These are phyloP conservation scores for Bradysia coprophila DNA, from an alignment of 1,140 invertebrate genomes.

Conservation along the genomic window DNA sequence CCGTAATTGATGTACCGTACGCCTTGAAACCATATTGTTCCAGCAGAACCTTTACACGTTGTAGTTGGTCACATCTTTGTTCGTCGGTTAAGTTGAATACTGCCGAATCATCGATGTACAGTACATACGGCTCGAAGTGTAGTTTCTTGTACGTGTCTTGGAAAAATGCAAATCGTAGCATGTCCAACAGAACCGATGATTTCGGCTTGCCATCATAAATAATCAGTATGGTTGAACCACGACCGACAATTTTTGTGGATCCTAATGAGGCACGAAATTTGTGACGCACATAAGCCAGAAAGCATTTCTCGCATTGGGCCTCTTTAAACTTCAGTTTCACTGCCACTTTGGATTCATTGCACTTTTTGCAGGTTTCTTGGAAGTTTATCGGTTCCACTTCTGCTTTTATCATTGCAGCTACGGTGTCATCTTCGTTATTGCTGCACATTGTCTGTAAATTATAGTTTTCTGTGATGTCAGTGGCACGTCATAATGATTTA, in stretches of 20 bases:
- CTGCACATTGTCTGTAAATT: no score
- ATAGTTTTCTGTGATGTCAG: no score
- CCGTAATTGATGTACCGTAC: background rate
- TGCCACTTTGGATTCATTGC: conserved; percentile 6
- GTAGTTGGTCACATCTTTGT: background rate
- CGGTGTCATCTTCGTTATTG: conserved; percentile 21
- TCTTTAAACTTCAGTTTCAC: conserved; percentile 16
- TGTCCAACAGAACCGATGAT: conserved; percentile 14
- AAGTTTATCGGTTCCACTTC: background rate
- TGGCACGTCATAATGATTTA: no score
- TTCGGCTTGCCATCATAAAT: conserved; percentile 13
- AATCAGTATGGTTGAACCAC: conserved; percentile 13
- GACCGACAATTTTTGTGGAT: conserved; percentile 14
- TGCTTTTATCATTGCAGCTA: no score
- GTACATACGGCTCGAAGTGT: conserved; percentile 12
- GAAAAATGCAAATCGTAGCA: conserved; percentile 15
- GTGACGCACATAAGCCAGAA: conserved; percentile 14
- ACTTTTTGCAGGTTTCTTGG: conserved; percentile 15
- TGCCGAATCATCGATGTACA: conserved; percentile 18
- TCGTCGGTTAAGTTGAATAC: background rate
- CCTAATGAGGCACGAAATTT: conserved; percentile 21
- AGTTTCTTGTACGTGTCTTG: conserved; percentile 17
- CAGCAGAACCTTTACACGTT: background rate
- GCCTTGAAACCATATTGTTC: background rate
- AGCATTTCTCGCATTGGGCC: conserved; percentile 14